Percentiles rank a stretch among this genome's conserved stretches.
These are phyloP conservation scores for Microcebus lehilahytsara DNA, from an alignment of 2,113 vertebrate species.

Conservation along the genomic window DNA sequence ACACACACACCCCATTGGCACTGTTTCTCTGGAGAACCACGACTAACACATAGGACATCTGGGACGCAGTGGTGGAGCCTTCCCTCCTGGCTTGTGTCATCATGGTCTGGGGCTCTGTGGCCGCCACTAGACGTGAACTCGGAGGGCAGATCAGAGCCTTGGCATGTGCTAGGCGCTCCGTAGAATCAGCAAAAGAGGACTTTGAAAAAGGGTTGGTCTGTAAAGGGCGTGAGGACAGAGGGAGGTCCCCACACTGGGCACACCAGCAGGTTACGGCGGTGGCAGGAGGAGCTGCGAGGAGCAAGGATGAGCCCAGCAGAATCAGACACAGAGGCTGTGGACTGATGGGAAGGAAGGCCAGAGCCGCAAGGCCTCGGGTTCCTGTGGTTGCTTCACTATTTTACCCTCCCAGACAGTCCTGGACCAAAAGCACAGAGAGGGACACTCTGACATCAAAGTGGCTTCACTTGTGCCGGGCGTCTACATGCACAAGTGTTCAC, in stretches of 20 bases:
- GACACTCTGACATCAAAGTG: accelerated
- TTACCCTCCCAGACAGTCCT: not conserved
- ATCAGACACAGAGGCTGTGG: accelerated
- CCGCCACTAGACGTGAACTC: not conserved
- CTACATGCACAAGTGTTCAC: not conserved
- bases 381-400: not conserved
- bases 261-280: accelerated
- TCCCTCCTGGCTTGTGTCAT: no score
- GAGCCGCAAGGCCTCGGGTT: not conserved
- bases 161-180: not conserved
- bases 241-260: not conserved
- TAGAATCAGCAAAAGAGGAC: not conserved
- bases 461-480: conserved; percentile 6
- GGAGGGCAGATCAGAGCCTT: not conserved
- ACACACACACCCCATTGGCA: accelerated
- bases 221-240: no score
- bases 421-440: not conserved
- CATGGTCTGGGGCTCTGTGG: not conserved
- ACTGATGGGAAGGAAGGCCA: accelerated
- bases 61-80: not conserved
- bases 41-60: not conserved
- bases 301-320: accelerated
- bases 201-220: not conserved
- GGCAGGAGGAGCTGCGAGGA: accelerated
- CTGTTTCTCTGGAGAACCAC: not conserved